These are phyloP conservation scores for Platynereis dumerilii DNA, from an alignment of 2,888 invertebrate species.

Conservation along the genomic window DNA sequence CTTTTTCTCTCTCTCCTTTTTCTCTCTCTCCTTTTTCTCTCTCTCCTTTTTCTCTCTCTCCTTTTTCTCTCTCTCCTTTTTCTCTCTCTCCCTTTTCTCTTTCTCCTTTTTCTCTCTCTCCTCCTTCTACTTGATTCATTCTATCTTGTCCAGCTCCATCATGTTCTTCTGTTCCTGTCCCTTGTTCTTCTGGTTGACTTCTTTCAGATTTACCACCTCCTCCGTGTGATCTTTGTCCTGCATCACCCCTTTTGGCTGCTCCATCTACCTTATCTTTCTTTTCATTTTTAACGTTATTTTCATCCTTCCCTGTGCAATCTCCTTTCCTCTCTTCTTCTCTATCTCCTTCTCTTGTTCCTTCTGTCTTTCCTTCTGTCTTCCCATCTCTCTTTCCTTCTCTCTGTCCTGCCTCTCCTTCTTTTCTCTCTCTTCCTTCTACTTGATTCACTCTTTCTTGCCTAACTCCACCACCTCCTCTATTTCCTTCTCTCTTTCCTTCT, in stretches of 20 bases:
- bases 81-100: constrained; percentile 10
- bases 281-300: neutral
- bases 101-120: constrained; percentile 1
- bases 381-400: constrained; percentile 6
- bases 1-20: neutral
- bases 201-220: neutral
- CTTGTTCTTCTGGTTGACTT: neutral
- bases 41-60: constrained; percentile 1
- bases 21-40: neutral
- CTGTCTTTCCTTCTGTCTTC: neutral
- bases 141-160: constrained; percentile 1
- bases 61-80: neutral
- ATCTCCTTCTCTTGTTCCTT: constrained; percentile 6
- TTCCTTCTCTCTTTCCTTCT: constrained; percentile 14
- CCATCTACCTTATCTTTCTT: neutral
- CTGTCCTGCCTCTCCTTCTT: no score
- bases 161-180: constrained; percentile 2
- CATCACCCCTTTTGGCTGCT: neutral
- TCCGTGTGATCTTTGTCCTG: neutral
- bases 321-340: constrained; percentile 2
- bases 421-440: constrained; percentile 7
- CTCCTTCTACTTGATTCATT: constrained; percentile 2
- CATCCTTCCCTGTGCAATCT: neutral
- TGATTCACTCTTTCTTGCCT: constrained; percentile 1
- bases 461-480: constrained; percentile 2